Evolutionary conservation across 35 echinoderm and acorn worm species (phyloP).

Genomic region (Holothuria glaberrima): DNA sequence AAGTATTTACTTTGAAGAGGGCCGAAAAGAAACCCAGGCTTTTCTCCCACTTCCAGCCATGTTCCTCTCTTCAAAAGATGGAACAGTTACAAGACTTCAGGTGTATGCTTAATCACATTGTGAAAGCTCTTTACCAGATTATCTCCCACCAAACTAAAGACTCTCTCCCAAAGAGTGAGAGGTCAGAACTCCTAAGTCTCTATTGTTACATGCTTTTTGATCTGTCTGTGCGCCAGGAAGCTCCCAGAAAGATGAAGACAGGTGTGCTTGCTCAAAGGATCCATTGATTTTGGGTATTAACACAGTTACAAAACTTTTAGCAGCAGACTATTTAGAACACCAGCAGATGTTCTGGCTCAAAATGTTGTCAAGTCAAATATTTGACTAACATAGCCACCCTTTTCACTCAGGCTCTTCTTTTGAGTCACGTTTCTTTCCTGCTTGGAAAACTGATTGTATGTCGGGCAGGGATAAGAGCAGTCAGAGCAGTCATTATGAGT

Average conservation of each 20-base stretch:
- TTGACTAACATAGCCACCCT: too few species aligned
- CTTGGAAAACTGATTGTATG: too few species aligned
- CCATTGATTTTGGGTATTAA: constrained; percentile 49
- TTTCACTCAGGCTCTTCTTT: too few species aligned
- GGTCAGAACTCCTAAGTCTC: constrained; percentile 10
- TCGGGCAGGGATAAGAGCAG: too few species aligned
- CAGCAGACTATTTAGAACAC: neutral
- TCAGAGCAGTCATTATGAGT: neutral
- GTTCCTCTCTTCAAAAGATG: neutral
- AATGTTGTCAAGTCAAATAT: too few species aligned
- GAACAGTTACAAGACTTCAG: neutral
- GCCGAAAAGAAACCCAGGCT: neutral
- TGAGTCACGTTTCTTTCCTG: too few species aligned
- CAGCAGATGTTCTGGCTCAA: constrained; percentile 7
- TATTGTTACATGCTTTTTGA: constrained; percentile 21
- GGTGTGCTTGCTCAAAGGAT: constrained; percentile 33
- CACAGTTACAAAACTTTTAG: constrained; percentile 9
- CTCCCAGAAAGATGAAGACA: constrained; percentile 23
- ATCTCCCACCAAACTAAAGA: neutral
- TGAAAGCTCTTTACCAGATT: neutral
- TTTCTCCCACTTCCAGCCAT: neutral
- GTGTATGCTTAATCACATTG: neutral
- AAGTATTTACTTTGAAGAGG: constrained; percentile 20
- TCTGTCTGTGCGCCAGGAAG: neutral
- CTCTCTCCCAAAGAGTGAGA: constrained; percentile 11